A percentile compares a stretch with the other conserved stretches of the same genome.
These are phyloP conservation scores for Leptinotarsa juncta DNA, from an alignment of 2,888 invertebrate species.

Conservation along the genomic window DNA sequence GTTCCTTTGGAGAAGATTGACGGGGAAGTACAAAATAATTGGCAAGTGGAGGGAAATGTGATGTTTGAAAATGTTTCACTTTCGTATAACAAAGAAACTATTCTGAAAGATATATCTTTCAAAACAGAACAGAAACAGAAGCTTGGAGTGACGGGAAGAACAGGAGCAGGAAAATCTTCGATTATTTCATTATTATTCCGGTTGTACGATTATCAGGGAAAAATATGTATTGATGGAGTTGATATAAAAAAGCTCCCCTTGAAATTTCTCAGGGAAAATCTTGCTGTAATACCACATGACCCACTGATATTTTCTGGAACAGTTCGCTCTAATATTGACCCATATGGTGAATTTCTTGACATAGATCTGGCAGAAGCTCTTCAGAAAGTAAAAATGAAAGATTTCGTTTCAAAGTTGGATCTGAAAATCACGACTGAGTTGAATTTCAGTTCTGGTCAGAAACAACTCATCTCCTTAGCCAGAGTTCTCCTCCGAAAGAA, in stretches of 20 bases:
- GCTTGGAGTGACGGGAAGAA: conserved; percentile 83
- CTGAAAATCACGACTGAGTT: conserved; percentile 50
- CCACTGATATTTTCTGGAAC: conserved; percentile 88
- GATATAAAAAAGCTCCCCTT: conserved; percentile 78
- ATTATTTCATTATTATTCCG: conserved; percentile 83
- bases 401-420: conserved; percentile 71
- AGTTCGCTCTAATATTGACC: conserved; percentile 77
- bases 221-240: conserved; percentile 82
- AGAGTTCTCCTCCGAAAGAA: conserved; percentile 76
- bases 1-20: conserved; percentile 62
- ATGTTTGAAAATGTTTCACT: conserved; percentile 76
- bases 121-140: conserved; percentile 75
- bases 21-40: conserved; percentile 67
- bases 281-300: conserved; percentile 88
- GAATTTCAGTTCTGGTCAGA: conserved; percentile 66
- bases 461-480: conserved; percentile 78
- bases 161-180: conserved; percentile 86
- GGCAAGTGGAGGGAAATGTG: conserved; percentile 79
- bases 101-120: conserved; percentile 78
- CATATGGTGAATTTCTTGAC: conserved; percentile 75
- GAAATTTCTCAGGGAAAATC: conserved; percentile 78
- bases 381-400: conserved; percentile 68
- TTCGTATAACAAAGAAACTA: conserved; percentile 78
- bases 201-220: conserved; percentile 80
- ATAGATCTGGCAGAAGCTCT: conserved; percentile 83